Evolutionary conservation across 2,797 vertebrate species (phyloP).

Genomic region (Enteromius fasciolatus): DNA sequence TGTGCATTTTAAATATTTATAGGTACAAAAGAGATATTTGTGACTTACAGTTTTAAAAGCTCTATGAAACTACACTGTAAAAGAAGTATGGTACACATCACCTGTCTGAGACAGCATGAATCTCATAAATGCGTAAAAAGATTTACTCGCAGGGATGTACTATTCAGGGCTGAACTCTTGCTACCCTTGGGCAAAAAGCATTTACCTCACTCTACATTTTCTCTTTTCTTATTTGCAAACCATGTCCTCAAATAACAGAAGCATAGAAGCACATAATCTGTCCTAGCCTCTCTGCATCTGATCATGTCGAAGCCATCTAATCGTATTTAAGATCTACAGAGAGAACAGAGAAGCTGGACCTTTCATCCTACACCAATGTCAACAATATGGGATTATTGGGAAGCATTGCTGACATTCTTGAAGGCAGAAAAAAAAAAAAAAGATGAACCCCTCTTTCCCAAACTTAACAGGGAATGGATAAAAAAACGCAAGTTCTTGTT

Average conservation of each 20-base stretch:
- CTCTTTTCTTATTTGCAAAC: constrained; percentile 61
- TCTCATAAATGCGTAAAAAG: constrained; percentile 10
- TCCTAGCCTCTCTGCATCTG: constrained; percentile 67
- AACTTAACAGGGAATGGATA: constrained; percentile 63
- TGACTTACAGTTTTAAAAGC: constrained; percentile 45
- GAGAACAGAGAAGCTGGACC: constrained; percentile 74
- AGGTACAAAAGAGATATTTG: constrained; percentile 51
- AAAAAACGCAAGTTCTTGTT: constrained; percentile 56
- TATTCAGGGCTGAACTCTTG: constrained; percentile 45
- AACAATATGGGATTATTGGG: constrained; percentile 78
- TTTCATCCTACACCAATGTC: constrained; percentile 84
- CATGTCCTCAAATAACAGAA: constrained; percentile 66
- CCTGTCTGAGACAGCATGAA: background rate
- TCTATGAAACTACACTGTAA: background rate
- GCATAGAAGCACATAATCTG: constrained; percentile 71
- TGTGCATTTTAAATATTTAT: constrained; percentile 56
- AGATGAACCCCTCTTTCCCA: constrained; percentile 64
- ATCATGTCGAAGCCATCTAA: constrained; percentile 76
- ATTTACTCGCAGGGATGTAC: constrained; percentile 12
- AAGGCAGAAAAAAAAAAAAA: constrained; percentile 64
- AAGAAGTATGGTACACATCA: background rate
- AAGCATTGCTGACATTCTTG: constrained; percentile 83
- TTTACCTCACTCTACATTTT: constrained; percentile 53
- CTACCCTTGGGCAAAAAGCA: constrained; percentile 33
- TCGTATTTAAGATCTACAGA: constrained; percentile 77